Conservation (phyloP, 2,888 invertebrate genomes). For the Sminthurinus aureus region DNA sequence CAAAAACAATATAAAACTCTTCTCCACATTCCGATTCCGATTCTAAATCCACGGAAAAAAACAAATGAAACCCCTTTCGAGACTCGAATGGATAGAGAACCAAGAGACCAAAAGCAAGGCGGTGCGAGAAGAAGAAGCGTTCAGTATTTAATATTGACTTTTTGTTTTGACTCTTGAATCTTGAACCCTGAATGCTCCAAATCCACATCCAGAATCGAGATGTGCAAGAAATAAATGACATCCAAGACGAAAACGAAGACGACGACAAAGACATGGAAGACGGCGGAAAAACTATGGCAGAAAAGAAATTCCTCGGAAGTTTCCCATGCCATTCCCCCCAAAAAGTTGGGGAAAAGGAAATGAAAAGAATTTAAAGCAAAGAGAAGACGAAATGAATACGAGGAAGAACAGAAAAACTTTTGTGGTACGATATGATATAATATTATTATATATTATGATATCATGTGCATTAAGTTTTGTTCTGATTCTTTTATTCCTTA, state of each 20-base stretch:
- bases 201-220: no score
- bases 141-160: no score
- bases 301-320: neutral
- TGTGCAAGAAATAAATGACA: conserved; percentile 6
- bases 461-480: no score
- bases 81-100: conserved; percentile 19
- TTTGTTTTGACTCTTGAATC: no score
- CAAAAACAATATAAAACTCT: no score
- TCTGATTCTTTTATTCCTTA: no score
- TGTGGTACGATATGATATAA: no score
- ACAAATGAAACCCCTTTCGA: neutral
- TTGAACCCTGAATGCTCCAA: no score
- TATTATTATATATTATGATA: no score
- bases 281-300: neutral
- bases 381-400: neutral
- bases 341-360: neutral
- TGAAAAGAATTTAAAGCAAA: neutral
- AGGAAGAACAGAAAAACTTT: no score
- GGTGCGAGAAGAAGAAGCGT: no score
- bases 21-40: no score
- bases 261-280: neutral
- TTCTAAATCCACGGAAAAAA: neutral
- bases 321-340: neutral
- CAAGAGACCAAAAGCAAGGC: neutral
- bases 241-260: neutral